A percentile compares a stretch with the other conserved stretches of the same genome.
These are phyloP conservation scores for Pegoplata infirma DNA, from an alignment of 2,888 invertebrate genomes.

Conservation along the genomic window DNA sequence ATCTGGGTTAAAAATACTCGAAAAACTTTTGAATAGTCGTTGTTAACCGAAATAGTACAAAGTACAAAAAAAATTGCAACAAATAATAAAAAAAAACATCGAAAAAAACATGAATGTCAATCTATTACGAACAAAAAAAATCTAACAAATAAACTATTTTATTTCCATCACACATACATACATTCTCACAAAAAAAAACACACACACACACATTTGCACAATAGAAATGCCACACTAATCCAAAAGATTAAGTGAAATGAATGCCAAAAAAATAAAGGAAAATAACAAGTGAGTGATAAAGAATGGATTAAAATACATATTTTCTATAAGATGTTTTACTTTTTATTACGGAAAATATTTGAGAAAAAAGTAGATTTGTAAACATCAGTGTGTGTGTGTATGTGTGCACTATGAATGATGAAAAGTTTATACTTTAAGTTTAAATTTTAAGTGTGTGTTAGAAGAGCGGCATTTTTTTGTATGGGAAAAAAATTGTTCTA, in stretches of 20 bases:
- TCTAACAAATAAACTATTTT: background rate
- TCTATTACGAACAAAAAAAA: conserved; percentile 7
- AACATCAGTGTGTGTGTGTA: background rate
- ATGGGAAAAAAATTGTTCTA: no score
- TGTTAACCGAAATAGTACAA: background rate
- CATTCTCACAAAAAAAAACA: background rate
- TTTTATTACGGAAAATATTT: background rate
- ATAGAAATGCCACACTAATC: conserved; percentile 29
- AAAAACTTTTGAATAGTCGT: background rate
- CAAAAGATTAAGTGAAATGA: conserved; percentile 46
- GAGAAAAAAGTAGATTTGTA: background rate
- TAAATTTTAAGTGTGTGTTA: no score
- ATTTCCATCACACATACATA: background rate
- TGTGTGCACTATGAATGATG: no score
- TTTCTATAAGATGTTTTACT: background rate
- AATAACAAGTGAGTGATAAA: background rate
- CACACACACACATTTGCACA: background rate
- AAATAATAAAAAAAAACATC: background rate
- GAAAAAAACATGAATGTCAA: conserved; percentile 30
- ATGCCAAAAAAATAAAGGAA: conserved; percentile 27
- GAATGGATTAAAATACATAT: background rate
- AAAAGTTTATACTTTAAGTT: no score
- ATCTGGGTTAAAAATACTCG: background rate
- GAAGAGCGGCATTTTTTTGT: no score
- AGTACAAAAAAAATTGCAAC: background rate